A percentile compares a stretch with the other conserved stretches of the same genome.
Evolutionary conservation across 2,797 vertebrate species (phyloP).

Genomic region (Macrochelys suwanniensis): DNA sequence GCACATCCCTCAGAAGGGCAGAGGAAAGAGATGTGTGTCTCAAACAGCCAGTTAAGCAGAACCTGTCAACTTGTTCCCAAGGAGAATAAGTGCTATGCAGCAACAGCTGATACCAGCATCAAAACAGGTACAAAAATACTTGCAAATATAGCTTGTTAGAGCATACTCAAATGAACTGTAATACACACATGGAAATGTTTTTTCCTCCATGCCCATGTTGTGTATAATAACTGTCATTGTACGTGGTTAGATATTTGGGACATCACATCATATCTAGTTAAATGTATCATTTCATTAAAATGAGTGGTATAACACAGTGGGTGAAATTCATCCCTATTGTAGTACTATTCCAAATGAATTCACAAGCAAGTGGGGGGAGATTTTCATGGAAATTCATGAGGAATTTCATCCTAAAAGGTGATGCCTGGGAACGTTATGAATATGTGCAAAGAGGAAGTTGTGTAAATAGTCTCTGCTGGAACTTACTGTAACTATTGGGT

Average conservation of each 20-base stretch:
- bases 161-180: background rate
- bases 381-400: background rate
- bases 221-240: background rate
- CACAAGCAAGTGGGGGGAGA: background rate
- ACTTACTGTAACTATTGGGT: background rate
- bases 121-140: background rate
- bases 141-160: background rate
- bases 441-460: background rate
- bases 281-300: rapidly evolving
- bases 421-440: background rate
- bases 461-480: background rate
- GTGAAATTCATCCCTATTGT: background rate
- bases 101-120: background rate
- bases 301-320: rapidly evolving
- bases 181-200: background rate
- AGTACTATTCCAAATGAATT: background rate
- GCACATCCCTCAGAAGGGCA: background rate
- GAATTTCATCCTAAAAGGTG: background rate
- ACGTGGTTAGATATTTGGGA: background rate
- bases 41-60: slow-evolving; percentile 14
- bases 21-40: background rate
- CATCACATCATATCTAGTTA: rapidly evolving
- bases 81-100: background rate
- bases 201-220: background rate
- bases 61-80: background rate